Evolutionary conservation across 2,888 invertebrate species (phyloP).

Genomic region (Euplexia lucipara): DNA sequence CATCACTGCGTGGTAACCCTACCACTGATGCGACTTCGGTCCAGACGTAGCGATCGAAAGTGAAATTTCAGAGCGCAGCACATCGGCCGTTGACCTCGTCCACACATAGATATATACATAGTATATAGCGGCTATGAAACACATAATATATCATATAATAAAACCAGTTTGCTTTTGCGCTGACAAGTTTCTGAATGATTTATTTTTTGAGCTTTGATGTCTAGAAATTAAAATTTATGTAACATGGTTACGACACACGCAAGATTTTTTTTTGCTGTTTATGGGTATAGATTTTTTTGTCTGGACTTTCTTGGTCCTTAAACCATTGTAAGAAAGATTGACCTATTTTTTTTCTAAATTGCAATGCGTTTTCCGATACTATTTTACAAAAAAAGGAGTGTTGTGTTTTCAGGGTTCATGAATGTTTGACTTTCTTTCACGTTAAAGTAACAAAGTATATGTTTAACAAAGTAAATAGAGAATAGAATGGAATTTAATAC

Average conservation of each 20-base stretch:
- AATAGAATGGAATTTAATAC: too few relatives aligned
- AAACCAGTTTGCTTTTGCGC: constrained; percentile 36
- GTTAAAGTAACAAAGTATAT: too few relatives aligned
- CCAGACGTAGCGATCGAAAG: constrained; percentile 67
- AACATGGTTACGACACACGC: constrained; percentile 1
- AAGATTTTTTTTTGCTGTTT: background rate
- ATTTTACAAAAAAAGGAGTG: too few relatives aligned
- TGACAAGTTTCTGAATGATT: constrained; percentile 25
- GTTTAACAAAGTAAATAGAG: too few relatives aligned
- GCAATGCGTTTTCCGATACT: too few relatives aligned
- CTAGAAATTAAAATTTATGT: constrained; percentile 32
- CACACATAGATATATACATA: constrained; percentile 30
- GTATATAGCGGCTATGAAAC: constrained; percentile 43
- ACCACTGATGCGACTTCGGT: constrained; percentile 42
- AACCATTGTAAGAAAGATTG: background rate
- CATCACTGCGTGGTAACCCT: constrained; percentile 40
- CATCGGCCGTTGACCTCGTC: constrained; percentile 67
- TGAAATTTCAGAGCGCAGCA: constrained; percentile 68
- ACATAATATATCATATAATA: constrained; percentile 26
- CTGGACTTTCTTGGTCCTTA: too few relatives aligned
- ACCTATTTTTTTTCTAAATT: background rate
- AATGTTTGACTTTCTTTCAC: too few relatives aligned
- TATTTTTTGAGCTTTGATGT: constrained; percentile 7
- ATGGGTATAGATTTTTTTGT: too few relatives aligned
- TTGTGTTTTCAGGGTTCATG: too few relatives aligned